A percentile compares a stretch with the other conserved stretches of the same genome.
Conservation (phyloP, 2,113 vertebrate species). For the Cranoglanis bouderius region DNA sequence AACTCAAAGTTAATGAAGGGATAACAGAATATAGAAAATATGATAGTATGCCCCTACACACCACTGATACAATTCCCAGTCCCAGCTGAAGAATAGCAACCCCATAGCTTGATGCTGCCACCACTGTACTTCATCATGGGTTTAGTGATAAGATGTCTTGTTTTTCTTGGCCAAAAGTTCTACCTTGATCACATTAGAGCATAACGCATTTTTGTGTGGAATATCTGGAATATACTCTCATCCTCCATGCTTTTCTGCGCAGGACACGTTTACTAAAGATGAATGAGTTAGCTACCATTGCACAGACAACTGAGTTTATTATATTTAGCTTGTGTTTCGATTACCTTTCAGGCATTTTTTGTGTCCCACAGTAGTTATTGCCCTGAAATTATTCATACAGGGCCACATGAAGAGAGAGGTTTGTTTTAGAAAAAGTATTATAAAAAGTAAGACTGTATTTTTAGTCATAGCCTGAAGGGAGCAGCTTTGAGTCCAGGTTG, state of each 20-base stretch:
- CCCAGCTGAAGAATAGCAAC: neutral
- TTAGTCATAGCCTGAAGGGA: constrained; percentile 71
- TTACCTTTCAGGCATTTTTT: neutral
- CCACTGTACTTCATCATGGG: neutral
- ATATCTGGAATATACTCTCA: neutral
- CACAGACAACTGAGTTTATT: neutral
- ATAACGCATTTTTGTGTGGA: neutral
- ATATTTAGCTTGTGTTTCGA: neutral
- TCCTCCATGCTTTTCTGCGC: neutral
- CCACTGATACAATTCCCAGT: neutral
- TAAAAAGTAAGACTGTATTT: too few species aligned
- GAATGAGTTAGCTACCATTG: neutral
- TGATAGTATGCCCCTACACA: neutral
- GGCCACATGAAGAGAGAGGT: neutral
- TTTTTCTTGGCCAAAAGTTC: neutral
- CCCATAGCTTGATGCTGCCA: neutral
- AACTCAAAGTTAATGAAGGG: neutral
- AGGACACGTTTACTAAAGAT: neutral
- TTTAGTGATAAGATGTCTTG: neutral
- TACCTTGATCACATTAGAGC: too few species aligned
- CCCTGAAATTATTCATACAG: neutral
- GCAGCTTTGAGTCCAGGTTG: constrained; percentile 68
- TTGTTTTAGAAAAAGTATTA: neutral
- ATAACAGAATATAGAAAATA: neutral
- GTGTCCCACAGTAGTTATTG: neutral